A percentile compares a stretch with the other conserved stretches of the same genome.
Conservation (phyloP, 2,888 invertebrate genomes). For the Drosophila monieri region DNA sequence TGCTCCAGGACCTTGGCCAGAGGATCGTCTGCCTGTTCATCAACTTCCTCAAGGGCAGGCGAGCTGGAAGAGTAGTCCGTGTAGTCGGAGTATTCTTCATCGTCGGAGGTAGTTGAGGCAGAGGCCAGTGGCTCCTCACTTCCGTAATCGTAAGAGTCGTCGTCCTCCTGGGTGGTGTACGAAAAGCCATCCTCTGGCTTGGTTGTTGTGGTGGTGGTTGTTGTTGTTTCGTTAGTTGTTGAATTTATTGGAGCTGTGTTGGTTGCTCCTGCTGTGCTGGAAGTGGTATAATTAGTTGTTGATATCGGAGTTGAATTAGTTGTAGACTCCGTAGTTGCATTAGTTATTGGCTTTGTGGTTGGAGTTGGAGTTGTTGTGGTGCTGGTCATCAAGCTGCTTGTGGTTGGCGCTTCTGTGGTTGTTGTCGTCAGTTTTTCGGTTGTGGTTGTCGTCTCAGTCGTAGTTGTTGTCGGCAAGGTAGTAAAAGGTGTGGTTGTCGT, state of each 20-base stretch:
- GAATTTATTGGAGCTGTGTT: slow-evolving; percentile 2
- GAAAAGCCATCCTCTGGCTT: slow-evolving; percentile 17
- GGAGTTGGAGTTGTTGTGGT: slow-evolving; percentile 20
- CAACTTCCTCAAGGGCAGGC: slow-evolving; percentile 39
- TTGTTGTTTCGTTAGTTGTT: slow-evolving; percentile 18
- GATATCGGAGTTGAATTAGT: background rate
- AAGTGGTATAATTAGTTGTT: background rate
- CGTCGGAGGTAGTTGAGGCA: slow-evolving; percentile 63
- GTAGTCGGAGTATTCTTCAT: slow-evolving; percentile 79
- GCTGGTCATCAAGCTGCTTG: slow-evolving; percentile 13
- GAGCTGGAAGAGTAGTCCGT: slow-evolving; percentile 81
- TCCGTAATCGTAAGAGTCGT: slow-evolving; percentile 59
- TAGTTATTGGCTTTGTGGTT: slow-evolving; percentile 22
- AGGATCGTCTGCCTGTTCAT: slow-evolving; percentile 59
- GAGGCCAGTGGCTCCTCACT: slow-evolving; percentile 53
- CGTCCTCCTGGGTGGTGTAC: slow-evolving; percentile 56
- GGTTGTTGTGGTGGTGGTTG: slow-evolving; percentile 45
- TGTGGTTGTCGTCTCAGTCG: slow-evolving; percentile 32
- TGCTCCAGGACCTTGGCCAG: slow-evolving; percentile 56
- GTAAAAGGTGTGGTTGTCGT: slow-evolving; percentile 24
- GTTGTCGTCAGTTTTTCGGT: slow-evolving; percentile 12
- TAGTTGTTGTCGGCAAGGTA: slow-evolving; percentile 21
- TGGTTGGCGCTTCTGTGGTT: slow-evolving; percentile 15
- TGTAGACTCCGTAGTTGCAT: slow-evolving; percentile 2
- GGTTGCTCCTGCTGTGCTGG: slow-evolving; percentile 1